Evolutionary conservation across 2,113 vertebrate species (phyloP).

Genomic region (Thermophis baileyi): DNA sequence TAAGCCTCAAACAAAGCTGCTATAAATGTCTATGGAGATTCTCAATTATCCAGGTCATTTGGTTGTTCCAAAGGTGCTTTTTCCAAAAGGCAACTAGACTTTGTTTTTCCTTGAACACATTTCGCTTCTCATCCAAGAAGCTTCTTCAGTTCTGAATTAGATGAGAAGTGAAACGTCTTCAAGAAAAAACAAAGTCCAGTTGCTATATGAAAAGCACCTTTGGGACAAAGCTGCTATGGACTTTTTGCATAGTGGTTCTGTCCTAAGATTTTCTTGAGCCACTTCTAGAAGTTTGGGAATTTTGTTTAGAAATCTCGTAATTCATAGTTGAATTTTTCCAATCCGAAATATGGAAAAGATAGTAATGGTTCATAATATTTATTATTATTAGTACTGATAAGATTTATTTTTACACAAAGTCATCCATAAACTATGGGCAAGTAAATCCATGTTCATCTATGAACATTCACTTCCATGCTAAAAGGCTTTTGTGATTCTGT

Average conservation of each 20-base stretch:
- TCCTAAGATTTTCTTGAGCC: neutral
- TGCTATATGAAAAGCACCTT: no score
- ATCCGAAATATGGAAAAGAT: conserved; percentile 27
- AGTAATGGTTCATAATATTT: neutral
- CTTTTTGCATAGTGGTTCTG: neutral
- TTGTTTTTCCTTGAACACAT: no score
- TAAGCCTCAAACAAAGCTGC: neutral
- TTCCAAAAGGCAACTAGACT: no score
- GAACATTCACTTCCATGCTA: neutral
- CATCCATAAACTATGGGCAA: neutral
- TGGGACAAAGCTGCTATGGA: neutral
- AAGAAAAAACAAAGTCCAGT: no score
- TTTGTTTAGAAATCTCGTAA: neutral
- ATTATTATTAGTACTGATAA: neutral
- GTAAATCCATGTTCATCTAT: neutral
- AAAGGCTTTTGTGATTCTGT: neutral
- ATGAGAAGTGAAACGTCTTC: no score
- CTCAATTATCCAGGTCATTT: no score
- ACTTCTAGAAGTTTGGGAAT: neutral
- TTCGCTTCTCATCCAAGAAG: no score
- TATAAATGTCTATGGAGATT: neutral
- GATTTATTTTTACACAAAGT: neutral
- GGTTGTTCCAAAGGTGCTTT: no score
- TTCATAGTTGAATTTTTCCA: neutral
- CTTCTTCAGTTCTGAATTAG: no score